Conservation (phyloP, 2,888 invertebrate species). For the Standfussiana lucernea region DNA sequence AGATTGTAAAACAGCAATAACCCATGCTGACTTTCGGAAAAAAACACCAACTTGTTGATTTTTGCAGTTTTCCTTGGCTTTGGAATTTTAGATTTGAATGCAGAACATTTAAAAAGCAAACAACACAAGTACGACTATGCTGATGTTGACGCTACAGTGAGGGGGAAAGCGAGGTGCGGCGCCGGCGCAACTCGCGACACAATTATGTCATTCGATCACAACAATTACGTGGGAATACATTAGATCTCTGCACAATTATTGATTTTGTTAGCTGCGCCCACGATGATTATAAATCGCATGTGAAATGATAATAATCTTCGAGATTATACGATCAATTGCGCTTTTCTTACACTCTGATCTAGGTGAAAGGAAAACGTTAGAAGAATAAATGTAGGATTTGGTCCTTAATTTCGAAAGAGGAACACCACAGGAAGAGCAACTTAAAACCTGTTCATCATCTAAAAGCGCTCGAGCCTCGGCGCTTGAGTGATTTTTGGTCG, state of each 20-base stretch:
- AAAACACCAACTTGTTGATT: not conserved
- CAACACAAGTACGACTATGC: slow-evolving; percentile 29
- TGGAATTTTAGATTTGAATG: not conserved
- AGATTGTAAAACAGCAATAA: not conserved
- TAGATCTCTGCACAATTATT: slow-evolving; percentile 66
- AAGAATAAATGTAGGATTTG: not conserved
- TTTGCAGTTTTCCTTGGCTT: not conserved
- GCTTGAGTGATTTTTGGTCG: not conserved
- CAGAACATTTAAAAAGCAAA: not conserved
- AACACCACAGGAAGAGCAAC: not conserved
- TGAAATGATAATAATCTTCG: slow-evolving; percentile 50
- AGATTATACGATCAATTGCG: slow-evolving; percentile 24
- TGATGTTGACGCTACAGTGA: slow-evolving; percentile 65
- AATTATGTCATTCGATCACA: slow-evolving; percentile 82
- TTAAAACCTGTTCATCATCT: not conserved
- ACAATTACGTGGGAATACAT: slow-evolving; percentile 83
- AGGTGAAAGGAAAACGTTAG: not conserved
- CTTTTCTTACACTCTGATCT: slow-evolving; percentile 18
- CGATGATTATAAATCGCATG: slow-evolving; percentile 41
- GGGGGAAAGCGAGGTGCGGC: slow-evolving; percentile 42
- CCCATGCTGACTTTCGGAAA: not conserved
- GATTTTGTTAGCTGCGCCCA: slow-evolving; percentile 48
- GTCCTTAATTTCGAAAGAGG: not conserved
- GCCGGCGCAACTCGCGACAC: slow-evolving; percentile 71
- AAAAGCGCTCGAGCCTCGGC: not conserved